Base-by-base conservation (phyloP, 2,888 invertebrate species). In the Craniophora ligustri region DNA sequence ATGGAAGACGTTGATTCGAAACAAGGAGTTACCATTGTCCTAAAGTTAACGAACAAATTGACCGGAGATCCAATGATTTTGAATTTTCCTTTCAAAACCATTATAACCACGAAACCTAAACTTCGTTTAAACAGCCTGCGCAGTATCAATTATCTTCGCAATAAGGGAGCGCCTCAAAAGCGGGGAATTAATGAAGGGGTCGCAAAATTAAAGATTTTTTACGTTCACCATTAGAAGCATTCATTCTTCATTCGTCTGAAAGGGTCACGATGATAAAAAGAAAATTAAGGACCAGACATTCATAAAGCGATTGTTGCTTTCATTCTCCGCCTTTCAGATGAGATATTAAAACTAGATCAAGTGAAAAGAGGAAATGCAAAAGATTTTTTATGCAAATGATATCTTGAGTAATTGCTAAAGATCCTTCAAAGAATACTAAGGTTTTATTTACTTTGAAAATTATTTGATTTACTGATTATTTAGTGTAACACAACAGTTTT, bases 221-320 rank as follows among this genome's bases (percentile, higher is more conserved):
- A 54, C 53, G 58, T 50, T 48, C 54, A 56, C 44, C 57, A 42
- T 70, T 64, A 72, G 68, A 65, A 56, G 53, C 55, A 74, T 82
- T 79, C 78, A 78, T 75, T 69, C 75, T 74, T 79, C 78, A 75
- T 76, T 53, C 55, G 64, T 55, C 60, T 64, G 59, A 82, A 85
- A 82, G 81, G 81, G 82, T 79, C 75, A 76, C 62, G 70, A 62
- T 67, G 66, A 75, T 82, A 81, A 84, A 84, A 80, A 79, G 67
- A 80, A 84, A 81, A 84, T 84, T 79, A 82, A 83, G 84, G 69
- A 68, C 57, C 58, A 45, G 57, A 63, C 72, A 76, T 84, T 87
- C 77, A 80, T 78, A 79, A 81, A 77, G 64, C 71, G 72, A 80
- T 85, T 82, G 81, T 84, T 79, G 76, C 75, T 75, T 74, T 68